Base-by-base conservation (phyloP, 2,888 invertebrate species). In the Asteroscopus sphinx region DNA sequence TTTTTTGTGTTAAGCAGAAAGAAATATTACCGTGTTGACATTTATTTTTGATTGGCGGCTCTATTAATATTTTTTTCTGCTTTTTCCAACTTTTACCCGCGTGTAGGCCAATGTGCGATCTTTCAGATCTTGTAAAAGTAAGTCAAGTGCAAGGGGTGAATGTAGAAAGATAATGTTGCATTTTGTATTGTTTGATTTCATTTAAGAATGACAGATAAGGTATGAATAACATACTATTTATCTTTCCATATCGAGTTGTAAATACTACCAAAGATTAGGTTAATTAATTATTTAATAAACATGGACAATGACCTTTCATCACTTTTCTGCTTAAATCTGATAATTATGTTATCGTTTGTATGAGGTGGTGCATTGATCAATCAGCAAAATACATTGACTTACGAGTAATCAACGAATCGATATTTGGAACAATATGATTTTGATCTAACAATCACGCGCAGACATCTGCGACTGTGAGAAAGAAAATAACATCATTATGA, bases 41-140 rank as follows among this genome's bases (percentile, higher is more conserved):
- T 16, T 51, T 3, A 47, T 16, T 33, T 49, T 36, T 17, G 30
- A 30, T 15, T 35, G 44, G 59, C 59, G 53, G 49, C 37, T n/a
- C 35, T 40, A 1, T 37, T 17, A 26, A 9, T 40, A 47, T 45
- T 51, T 41, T 46, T 3, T 5, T 25, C 12, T n/a, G 30, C 47
- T 64, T 55, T 55, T 15, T 21, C 42, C 33, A 42, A 21, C 17
- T 26, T 30, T 12, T 11, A 2, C 6, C 15, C 25, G 12, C 30
- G 33, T 49, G 32, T 33, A 11, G 9, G 37, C 33, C 57, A 64
- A 46, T 21, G 21, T 51, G 45, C 35, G 16, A 5, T 40, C 3
- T 37, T 30, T 9, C 26, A 12, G 16, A 35, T 26, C 25, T 21
- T 17, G 4, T 5, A 30, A 11, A 6, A 11, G 5, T 47, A 21